Conservation (phyloP, 2,888 invertebrate species). For the Homarus gammarus region DNA sequence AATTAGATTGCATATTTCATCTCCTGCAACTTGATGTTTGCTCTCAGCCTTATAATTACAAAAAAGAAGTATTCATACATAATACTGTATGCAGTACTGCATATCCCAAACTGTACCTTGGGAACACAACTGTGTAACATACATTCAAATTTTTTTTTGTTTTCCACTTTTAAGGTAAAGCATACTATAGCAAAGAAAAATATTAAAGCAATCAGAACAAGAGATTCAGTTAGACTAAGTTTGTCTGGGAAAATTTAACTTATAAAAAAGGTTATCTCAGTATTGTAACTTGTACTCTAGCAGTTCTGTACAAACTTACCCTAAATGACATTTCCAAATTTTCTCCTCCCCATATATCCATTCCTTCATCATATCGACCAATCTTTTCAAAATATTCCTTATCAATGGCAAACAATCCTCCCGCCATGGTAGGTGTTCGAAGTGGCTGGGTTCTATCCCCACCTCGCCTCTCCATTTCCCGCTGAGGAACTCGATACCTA, state of each 20-base stretch:
- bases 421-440: constrained; percentile 98
- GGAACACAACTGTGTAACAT: no score
- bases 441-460: constrained; percentile 95
- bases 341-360: constrained; percentile 99
- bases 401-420: constrained; percentile 94
- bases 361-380: constrained; percentile 98
- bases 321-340: constrained; percentile 97
- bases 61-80: no score
- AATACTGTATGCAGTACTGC: no score
- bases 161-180: no score
- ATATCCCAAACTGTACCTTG: no score
- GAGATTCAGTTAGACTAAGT: not conserved
- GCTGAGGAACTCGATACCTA: constrained; percentile 97
- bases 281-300: no score
- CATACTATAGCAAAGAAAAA: not conserved
- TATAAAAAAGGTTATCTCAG: not conserved
- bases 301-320: constrained; percentile 84
- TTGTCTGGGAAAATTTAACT: no score
- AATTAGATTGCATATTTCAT: no score
- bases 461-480: constrained; percentile 95
- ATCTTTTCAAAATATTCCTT: constrained; percentile 98
- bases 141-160: no score
- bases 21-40: no score
- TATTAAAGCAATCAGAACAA: not conserved
- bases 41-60: no score